Conservation (phyloP, 2,888 invertebrate species). For the Cryptus viduatorius region DNA sequence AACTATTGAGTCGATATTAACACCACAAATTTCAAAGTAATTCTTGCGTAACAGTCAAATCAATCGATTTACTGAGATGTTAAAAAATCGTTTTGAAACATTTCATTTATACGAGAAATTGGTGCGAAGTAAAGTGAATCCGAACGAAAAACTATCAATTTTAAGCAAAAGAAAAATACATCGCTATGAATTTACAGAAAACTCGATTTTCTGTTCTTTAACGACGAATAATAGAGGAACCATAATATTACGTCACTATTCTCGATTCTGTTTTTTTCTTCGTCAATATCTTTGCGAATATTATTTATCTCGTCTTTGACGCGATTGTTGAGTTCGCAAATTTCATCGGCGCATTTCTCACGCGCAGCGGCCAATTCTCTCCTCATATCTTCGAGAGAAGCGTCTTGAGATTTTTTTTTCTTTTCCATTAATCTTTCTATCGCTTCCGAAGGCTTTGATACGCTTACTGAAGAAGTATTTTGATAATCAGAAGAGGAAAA, state of each 20-base stretch:
- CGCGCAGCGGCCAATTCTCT: constrained; percentile 62
- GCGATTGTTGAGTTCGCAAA: constrained; percentile 53
- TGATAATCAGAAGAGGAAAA: not conserved
- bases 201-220: too few species aligned
- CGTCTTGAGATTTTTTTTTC: constrained; percentile 64
- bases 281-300: constrained; percentile 55
- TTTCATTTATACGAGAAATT: too few species aligned
- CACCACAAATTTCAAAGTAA: too few species aligned
- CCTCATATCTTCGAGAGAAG: constrained; percentile 64
- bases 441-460: constrained; percentile 70
- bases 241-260: constrained; percentile 55
- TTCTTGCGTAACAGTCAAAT: too few species aligned
- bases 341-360: constrained; percentile 55
- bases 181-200: too few species aligned
- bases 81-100: too few species aligned
- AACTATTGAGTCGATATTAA: not conserved
- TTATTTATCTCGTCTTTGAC: constrained; percentile 64
- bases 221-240: not conserved
- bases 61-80: too few species aligned
- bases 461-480: constrained; percentile 1
- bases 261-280: constrained; percentile 37
- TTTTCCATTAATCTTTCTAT: constrained; percentile 62
- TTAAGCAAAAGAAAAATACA: too few species aligned
- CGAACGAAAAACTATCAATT: too few species aligned
- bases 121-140: too few species aligned